These are phyloP conservation scores for Anguilla pacifica DNA, from an alignment of 2,797 vertebrate genomes.

Conservation along the genomic window DNA sequence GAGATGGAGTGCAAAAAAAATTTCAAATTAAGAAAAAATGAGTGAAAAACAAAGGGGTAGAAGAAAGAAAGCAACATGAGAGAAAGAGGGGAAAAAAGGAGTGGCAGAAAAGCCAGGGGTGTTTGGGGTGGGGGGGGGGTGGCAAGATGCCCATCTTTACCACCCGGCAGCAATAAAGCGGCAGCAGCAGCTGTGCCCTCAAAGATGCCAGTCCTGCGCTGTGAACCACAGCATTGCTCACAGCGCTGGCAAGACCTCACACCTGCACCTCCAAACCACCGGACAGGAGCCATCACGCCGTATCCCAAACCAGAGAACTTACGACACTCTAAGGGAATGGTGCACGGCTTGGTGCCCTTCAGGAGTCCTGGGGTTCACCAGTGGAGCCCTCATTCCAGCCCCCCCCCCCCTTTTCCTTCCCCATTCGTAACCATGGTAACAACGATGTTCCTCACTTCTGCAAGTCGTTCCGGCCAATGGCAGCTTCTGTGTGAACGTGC, in stretches of 20 bases:
- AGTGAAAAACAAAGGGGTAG: background rate
- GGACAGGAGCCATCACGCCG: background rate
- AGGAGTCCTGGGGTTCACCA: no score
- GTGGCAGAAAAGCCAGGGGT: background rate
- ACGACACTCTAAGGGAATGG: background rate
- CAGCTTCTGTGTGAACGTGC: no score
- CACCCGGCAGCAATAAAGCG: slow-evolving; percentile 25
- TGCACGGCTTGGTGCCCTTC: no score
- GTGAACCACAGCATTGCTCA: slow-evolving; percentile 42
- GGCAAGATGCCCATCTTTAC: background rate
- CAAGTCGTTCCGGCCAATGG: no score
- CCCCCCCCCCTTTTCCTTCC: no score
- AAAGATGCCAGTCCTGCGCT: slow-evolving; percentile 31
- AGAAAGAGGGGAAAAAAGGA: slow-evolving; percentile 35
- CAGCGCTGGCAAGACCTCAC: slow-evolving; percentile 47
- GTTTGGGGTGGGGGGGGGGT: background rate
- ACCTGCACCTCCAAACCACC: slow-evolving; percentile 29
- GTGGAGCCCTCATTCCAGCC: no score
- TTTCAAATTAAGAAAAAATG: no score
- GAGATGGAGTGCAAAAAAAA: background rate
- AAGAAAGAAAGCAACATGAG: background rate
- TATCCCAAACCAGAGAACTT: background rate
- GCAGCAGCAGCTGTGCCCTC: slow-evolving; percentile 49
- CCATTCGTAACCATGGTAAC: no score
- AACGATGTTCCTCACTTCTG: no score